A percentile compares a stretch with the other conserved stretches of the same genome.
phyloP scores from a whole-genome alignment of 1,140 invertebrate species.

The Drosophila insularis region DNA sequence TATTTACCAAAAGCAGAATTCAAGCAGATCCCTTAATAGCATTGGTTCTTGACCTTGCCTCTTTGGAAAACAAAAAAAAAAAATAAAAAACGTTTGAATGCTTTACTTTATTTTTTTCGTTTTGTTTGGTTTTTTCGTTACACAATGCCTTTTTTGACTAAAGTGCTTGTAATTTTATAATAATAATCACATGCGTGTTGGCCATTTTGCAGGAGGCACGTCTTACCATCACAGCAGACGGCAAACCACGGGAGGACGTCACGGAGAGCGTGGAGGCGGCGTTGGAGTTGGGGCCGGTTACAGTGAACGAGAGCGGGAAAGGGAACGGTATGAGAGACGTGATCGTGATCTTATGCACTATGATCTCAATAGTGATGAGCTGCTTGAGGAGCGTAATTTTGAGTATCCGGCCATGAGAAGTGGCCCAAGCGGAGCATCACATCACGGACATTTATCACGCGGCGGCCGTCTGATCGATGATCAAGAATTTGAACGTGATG shows the following conservation, averaged over 20 bases:
- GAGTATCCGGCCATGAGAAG: constrained; percentile 76
- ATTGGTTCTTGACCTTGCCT: constrained; percentile 34
- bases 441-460: constrained; percentile 70
- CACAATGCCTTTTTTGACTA: constrained; percentile 2
- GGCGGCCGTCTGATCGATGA: constrained; percentile 73
- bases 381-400: constrained; percentile 77
- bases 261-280: constrained; percentile 53
- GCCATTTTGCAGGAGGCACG: constrained; percentile 70
- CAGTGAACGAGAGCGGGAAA: constrained; percentile 59
- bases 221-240: constrained; percentile 79
- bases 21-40: background rate
- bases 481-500: constrained; percentile 74
- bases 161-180: background rate
- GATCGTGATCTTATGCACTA: constrained; percentile 82
- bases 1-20: constrained; percentile 6
- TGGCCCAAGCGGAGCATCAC: constrained; percentile 70
- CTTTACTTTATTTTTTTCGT: constrained; percentile 57
- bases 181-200: constrained; percentile 25
- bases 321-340: constrained; percentile 74
- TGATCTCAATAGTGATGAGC: constrained; percentile 80
- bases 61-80: background rate
- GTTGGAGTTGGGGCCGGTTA: constrained; percentile 46
- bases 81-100: constrained; percentile 61
- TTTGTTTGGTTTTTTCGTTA: constrained; percentile 59
- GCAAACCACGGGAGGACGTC: constrained; percentile 60